Base-by-base conservation (phyloP, 2,888 invertebrate genomes). In the Apoderus coryli region DNA sequence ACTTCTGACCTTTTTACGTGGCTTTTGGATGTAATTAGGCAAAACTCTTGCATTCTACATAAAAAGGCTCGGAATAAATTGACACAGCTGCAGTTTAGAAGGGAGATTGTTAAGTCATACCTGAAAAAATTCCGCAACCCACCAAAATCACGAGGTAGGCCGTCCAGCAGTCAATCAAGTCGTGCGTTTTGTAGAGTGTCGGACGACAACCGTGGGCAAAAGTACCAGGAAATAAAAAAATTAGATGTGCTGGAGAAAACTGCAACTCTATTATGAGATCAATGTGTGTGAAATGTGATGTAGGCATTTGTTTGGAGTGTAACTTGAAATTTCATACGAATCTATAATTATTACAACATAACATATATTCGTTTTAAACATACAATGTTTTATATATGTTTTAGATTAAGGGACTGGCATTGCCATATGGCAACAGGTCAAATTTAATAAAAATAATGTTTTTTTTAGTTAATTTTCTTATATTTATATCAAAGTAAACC, bases 191-290 rank as follows among this genome's bases (percentile, higher is more conserved):
- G 13, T 9, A 29, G 32, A 32, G 26, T 38, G 6, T 26, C 15
- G 9, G 33, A 38, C 16, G 33, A 33, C 12, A 5, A 37, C 11
- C 12, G 38, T 22, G 38, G n/a, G 22, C 25, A 12, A 13, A 16
- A 9, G 19, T 31, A 7, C 19, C 19, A 19, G n/a, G n/a, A 7
- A 19, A 19, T 6, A 19, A 19, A 19, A 19, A n/a, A n/a, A 19
- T 6, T 6, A 6, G 19, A 6, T 19, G 19, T 19, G 19, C 19
- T n/a, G n/a, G n/a, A 6, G 19, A 19, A n/a, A n/a, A n/a, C 6
- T 19, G 19, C 19, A 19, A 6, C 6, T 19, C 19, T 19, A 19
- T 6, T 19, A 7, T 6, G 7, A 19, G 19, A 19, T 7, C 19
- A 7, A 19, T 19, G 19, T 19, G 19, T 19, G n/a, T n/a, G n/a